A percentile compares a stretch with the other conserved stretches of the same genome.
phyloP scores from a whole-genome alignment of 2,797 vertebrate species.

The Danio choprae region DNA sequence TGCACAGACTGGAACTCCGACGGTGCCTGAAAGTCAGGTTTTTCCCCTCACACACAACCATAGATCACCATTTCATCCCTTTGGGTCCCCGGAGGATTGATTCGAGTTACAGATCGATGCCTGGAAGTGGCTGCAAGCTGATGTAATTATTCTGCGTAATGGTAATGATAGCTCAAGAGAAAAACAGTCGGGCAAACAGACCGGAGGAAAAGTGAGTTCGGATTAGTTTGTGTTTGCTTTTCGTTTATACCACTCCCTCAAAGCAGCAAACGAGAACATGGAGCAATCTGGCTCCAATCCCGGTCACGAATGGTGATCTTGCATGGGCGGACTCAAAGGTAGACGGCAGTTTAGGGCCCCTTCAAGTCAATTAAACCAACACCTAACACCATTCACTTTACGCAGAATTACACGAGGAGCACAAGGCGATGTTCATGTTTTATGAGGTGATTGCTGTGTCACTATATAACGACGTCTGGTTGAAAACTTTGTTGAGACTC shows the following conservation, averaged over 20 bases:
- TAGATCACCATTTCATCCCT: conserved; percentile 51
- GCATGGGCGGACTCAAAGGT: conserved; percentile 27
- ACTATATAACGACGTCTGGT: conserved; percentile 1
- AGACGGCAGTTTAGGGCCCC: background rate
- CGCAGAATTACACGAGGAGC: background rate
- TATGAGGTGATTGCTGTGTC: background rate
- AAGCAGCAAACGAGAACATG: conserved; percentile 54
- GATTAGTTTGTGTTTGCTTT: conserved; percentile 54
- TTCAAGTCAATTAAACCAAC: background rate
- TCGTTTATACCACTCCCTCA: conserved; percentile 61
- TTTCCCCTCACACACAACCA: conserved; percentile 55
- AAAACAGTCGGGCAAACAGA: conserved; percentile 34
- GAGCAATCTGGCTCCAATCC: conserved; percentile 37
- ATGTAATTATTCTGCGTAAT: conserved; percentile 58
- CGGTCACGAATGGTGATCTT: conserved; percentile 24
- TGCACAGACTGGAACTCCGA: conserved; percentile 56
- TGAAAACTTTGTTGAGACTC: background rate
- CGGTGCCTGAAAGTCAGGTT: conserved; percentile 49
- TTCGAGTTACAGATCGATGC: conserved; percentile 61
- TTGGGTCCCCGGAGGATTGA: conserved; percentile 52
- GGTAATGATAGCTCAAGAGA: conserved; percentile 42
- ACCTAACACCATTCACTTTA: background rate
- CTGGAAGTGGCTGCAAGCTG: conserved; percentile 57
- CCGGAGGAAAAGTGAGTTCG: conserved; percentile 10
- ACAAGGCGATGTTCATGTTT: background rate